Percentiles rank a stretch among this genome's conserved stretches.
These are phyloP conservation scores for Cyaniris semiargus DNA, from an alignment of 2,888 invertebrate genomes.

Conservation along the genomic window DNA sequence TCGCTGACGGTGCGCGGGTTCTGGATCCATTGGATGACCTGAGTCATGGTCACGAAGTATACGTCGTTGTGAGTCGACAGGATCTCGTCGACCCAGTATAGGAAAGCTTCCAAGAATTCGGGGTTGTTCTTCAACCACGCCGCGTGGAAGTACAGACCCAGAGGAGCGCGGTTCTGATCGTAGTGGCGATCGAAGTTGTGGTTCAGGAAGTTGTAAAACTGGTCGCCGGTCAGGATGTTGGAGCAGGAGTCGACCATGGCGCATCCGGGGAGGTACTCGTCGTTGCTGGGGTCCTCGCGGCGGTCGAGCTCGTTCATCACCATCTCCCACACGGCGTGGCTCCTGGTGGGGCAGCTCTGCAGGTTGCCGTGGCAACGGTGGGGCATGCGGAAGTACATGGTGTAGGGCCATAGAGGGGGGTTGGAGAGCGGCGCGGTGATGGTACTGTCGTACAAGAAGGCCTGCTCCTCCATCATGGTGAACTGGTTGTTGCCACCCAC, in stretches of 20 bases:
- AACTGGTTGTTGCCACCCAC: conserved; percentile 98
- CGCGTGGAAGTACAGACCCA: conserved; percentile 95
- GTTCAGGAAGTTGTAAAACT: conserved; percentile 96
- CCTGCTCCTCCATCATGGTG: conserved; percentile 98
- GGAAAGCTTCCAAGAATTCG: conserved; percentile 94
- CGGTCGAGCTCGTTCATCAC: conserved; percentile 96
- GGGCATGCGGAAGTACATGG: conserved; percentile 98
- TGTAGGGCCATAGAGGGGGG: conserved; percentile 98
- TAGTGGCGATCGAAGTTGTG: conserved; percentile 97
- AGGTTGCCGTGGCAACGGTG: conserved; percentile 96
- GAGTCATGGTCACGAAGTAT: conserved; percentile 97
- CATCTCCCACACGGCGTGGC: conserved; percentile 98
- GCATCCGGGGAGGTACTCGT: conserved; percentile 94
- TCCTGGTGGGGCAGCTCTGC: conserved; percentile 94
- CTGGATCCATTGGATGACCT: conserved; percentile 97
- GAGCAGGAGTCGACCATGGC: conserved; percentile 98
- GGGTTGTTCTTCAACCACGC: conserved; percentile 96
- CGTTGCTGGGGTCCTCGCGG: conserved; percentile 93
- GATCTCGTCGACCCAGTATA: conserved; percentile 96
- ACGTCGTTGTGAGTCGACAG: conserved; percentile 92
- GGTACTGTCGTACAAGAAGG: conserved; percentile 96
- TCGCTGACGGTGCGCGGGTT: conserved; percentile 91
- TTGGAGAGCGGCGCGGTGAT: conserved; percentile 95
- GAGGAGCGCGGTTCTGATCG: conserved; percentile 92
- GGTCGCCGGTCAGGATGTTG: conserved; percentile 94